Percentiles rank a stretch among this genome's conserved stretches.
Evolutionary conservation across 1,140 invertebrate genomes (phyloP).

Genomic region (Drosophila insularis): DNA sequence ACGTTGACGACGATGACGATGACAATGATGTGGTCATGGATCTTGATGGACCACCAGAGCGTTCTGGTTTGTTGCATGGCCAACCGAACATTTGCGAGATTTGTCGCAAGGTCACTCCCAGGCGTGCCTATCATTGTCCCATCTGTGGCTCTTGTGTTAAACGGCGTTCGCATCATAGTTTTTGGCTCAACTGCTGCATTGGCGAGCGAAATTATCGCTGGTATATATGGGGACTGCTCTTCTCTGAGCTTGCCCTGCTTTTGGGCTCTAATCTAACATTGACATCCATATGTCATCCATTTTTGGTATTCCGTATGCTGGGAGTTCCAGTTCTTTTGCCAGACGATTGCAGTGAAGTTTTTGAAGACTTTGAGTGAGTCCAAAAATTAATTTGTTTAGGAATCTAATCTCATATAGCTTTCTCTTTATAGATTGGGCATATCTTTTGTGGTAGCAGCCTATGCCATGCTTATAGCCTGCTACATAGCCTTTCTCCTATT

Average conservation of each 20-base stretch:
- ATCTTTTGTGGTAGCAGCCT: conserved; percentile 71
- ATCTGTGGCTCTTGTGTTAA: conserved; percentile 74
- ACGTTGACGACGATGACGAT: conserved; percentile 36
- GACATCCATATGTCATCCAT: conserved; percentile 83
- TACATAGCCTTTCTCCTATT: conserved; percentile 53
- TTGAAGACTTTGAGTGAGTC: conserved; percentile 81
- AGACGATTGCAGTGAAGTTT: conserved; percentile 83
- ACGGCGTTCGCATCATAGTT: conserved; percentile 76
- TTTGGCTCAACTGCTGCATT: conserved; percentile 83
- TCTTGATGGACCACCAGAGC: conserved; percentile 31
- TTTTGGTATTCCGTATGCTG: conserved; percentile 70
- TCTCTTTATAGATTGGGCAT: conserved; percentile 57
- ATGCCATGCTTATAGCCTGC: conserved; percentile 64
- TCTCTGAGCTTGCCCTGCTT: conserved; percentile 68
- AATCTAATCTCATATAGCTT: not conserved
- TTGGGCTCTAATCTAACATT: conserved; percentile 82
- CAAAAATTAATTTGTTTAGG: not conserved
- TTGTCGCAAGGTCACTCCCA: conserved; percentile 67
- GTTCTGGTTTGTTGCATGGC: conserved; percentile 42
- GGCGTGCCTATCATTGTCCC: conserved; percentile 69
- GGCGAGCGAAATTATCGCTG: conserved; percentile 82
- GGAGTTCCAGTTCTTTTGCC: conserved; percentile 81
- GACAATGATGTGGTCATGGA: conserved; percentile 40
- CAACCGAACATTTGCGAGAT: conserved; percentile 71
- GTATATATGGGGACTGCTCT: conserved; percentile 77